Evolutionary conservation across 1,140 invertebrate species (phyloP).

Genomic region (Micrasema minimum): DNA sequence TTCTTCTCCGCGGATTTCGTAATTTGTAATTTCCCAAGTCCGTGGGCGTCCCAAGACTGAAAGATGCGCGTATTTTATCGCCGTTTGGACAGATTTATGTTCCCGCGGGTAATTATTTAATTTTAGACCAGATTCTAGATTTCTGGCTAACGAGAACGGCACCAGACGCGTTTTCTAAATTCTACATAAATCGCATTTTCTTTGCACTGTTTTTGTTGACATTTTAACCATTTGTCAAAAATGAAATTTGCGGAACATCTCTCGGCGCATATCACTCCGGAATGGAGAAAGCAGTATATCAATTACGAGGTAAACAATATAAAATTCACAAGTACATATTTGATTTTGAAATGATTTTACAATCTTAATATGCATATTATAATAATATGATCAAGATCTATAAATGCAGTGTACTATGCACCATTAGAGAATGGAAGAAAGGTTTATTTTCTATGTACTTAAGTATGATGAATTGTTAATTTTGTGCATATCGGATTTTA

Average conservation of each 20-base stretch:
- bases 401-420: too few relatives aligned
- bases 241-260: slow-evolving; percentile 99
- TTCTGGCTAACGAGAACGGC: not conserved
- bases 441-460: too few relatives aligned
- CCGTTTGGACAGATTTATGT: not conserved
- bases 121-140: not conserved
- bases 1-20: too few relatives aligned
- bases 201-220: slow-evolving; percentile 19
- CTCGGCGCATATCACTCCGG: slow-evolving; percentile 95
- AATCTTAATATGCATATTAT: too few relatives aligned
- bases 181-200: not conserved
- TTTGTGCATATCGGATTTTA: too few relatives aligned
- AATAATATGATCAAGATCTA: too few relatives aligned
- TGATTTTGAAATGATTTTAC: not conserved
- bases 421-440: too few relatives aligned
- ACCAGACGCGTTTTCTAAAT: not conserved
- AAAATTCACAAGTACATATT: not conserved
- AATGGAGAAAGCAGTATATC: slow-evolving; percentile 99
- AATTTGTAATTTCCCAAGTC: too few relatives aligned
- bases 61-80: too few relatives aligned
- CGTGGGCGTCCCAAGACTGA: too few relatives aligned
- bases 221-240: slow-evolving; percentile 43
- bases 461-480: too few relatives aligned
- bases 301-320: slow-evolving; percentile 88
- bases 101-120: not conserved